These are phyloP conservation scores for Heliangelus exortis DNA, from an alignment of 2,797 vertebrate species.

Conservation along the genomic window DNA sequence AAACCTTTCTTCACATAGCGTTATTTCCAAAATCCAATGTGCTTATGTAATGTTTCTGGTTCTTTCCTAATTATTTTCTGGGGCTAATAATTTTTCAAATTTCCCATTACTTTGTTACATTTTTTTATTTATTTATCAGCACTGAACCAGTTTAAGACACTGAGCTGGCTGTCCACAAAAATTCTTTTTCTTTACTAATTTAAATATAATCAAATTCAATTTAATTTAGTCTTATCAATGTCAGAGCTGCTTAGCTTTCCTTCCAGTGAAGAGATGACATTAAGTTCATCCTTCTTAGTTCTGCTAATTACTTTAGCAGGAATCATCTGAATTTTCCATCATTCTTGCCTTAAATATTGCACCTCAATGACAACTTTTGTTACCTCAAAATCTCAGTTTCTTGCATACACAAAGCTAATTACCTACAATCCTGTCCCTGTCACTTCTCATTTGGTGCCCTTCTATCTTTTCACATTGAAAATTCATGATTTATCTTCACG, in stretches of 20 bases:
- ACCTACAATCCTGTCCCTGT: not conserved
- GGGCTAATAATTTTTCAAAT: not conserved
- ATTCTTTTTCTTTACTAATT: not conserved
- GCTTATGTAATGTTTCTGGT: not conserved
- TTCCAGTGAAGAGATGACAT: not conserved
- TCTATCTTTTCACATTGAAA: not conserved
- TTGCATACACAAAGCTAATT: not conserved
- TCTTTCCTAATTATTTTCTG: not conserved
- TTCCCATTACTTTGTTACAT: not conserved
- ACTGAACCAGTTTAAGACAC: not conserved
- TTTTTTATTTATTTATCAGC: not conserved
- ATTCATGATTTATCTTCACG: not conserved
- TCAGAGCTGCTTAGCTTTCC: not conserved
- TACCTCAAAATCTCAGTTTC: not conserved
- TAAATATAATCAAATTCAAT: not conserved
- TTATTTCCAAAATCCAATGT: not conserved
- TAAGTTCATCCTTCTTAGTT: not conserved
- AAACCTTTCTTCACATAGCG: not conserved
- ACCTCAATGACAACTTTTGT: not conserved
- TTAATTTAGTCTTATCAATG: not conserved
- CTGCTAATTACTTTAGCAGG: not conserved
- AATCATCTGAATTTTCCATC: not conserved
- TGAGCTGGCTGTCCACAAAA: not conserved
- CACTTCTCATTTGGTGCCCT: fast-evolving
- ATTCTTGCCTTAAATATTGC: not conserved